A percentile compares a stretch with the other conserved stretches of the same genome.
Conservation (phyloP, 2,113 vertebrate genomes). For the Plecotus auritus region DNA sequence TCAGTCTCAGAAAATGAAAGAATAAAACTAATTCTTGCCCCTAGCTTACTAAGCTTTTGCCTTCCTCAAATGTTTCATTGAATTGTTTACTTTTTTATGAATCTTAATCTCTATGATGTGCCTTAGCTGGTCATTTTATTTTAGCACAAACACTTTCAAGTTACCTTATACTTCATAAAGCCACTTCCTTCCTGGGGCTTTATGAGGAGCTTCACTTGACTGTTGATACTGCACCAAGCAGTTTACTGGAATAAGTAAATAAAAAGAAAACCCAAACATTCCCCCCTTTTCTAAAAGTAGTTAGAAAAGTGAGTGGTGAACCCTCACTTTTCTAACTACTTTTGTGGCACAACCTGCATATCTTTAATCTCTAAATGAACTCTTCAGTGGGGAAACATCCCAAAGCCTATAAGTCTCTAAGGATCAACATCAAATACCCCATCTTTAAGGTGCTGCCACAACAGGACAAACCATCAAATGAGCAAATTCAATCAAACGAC, state of each 20-base stretch:
- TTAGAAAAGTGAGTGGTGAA: no score
- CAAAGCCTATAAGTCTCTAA: background rate
- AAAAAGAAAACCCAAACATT: background rate
- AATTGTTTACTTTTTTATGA: background rate
- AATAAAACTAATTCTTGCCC: background rate
- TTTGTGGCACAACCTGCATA: background rate
- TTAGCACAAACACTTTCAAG: background rate
- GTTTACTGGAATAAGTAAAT: conserved; percentile 5
- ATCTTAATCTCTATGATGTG: background rate
- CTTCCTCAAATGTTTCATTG: background rate
- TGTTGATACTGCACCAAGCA: background rate
- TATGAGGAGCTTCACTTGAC: background rate
- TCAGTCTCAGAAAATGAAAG: background rate
- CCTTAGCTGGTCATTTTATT: background rate
- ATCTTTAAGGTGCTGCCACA: background rate
- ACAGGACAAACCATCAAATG: background rate
- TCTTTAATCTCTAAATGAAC: conserved; percentile 27
- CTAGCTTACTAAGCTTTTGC: background rate
- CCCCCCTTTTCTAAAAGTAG: no score
- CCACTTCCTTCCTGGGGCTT: background rate
- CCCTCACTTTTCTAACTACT: background rate
- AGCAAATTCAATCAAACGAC: conserved; percentile 29
- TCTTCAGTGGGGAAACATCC: background rate
- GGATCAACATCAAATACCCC: background rate
- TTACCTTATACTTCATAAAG: conserved; percentile 16